Conservation (phyloP, 2,113 vertebrate species). For the Octodon degus region DNA sequence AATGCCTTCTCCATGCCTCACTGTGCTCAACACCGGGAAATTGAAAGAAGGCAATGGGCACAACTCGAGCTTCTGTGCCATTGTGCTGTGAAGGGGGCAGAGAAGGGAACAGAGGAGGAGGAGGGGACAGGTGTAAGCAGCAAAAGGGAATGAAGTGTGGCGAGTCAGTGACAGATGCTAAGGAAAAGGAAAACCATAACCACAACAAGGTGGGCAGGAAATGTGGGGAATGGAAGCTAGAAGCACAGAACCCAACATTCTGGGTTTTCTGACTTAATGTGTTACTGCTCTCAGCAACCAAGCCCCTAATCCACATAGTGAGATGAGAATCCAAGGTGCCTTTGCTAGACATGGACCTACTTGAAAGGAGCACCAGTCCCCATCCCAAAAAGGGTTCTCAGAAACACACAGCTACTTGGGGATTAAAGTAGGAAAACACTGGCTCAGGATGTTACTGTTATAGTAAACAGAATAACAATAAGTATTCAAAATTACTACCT, state of each 20-base stretch:
- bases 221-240: background rate
- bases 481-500: constrained; percentile 10
- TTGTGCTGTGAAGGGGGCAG: background rate
- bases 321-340: background rate
- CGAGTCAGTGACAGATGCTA: background rate
- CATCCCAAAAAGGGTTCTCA: background rate
- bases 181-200: background rate
- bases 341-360: background rate
- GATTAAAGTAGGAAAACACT: background rate
- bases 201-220: background rate
- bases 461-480: background rate
- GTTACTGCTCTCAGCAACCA: background rate
- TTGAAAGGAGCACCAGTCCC: background rate
- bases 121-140: background rate
- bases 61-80: background rate
- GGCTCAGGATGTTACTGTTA: background rate
- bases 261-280: background rate
- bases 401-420: background rate
- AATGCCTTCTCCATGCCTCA: background rate
- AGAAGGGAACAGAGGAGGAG: background rate
- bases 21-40: background rate
- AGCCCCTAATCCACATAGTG: background rate
- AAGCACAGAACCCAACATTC: background rate
- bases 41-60: background rate
- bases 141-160: background rate